Evolutionary conservation across 2,888 invertebrate genomes (phyloP), one percentile per base, ranked within the genome.

Genomic region (Ormyrus rosae): DNA sequence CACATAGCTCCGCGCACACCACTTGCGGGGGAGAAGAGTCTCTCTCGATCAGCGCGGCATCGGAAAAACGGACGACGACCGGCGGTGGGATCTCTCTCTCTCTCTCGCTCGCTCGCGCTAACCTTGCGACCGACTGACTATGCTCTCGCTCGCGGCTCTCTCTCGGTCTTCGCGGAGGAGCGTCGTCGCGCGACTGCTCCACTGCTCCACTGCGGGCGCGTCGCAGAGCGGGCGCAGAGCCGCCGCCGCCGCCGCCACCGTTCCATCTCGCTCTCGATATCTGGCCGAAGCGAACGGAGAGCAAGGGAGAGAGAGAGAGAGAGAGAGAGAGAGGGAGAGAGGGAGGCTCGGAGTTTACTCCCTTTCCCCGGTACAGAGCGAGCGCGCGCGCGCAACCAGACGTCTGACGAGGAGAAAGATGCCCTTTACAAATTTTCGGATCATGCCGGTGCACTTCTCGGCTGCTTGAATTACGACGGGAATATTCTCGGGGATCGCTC

Each of bases 181-280:
- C 80, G 71, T 68, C 80, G 71, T 68, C 76, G 80, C 80, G 76
- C 80, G 75, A 80, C 80, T 80, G 75, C 71, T 67, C 69, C 69
- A 61, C 68, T 68, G 78, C 73, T 73, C 78, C 74, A 73, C 72
- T 78, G 68, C 78, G 78, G 78, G 73, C 78, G 78, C 78, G 78
- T 68, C 72, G 73, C 63, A 6, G 45, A 45, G 61, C 34, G 76
- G 51, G 53, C 55, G 53, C 63, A 45, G 51, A 67, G 76, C 69
- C 76, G 50, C 56, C 76, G 53, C 6, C 76, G 63, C 19, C 53
- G 46, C 45, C 45, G 6, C 53, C 63, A 13, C 72, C 61, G 9
- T 69, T n/a, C 6, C 19, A n/a, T 67, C 58, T 60, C 48, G 48
- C 70, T 70, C 70, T 61, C 61, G 19, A 48, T 60, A 48, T 71